A percentile compares a stretch with the other conserved stretches of the same genome.
These are phyloP conservation scores for Plecotus auritus DNA, from an alignment of 2,113 vertebrate genomes.

Conservation along the genomic window DNA sequence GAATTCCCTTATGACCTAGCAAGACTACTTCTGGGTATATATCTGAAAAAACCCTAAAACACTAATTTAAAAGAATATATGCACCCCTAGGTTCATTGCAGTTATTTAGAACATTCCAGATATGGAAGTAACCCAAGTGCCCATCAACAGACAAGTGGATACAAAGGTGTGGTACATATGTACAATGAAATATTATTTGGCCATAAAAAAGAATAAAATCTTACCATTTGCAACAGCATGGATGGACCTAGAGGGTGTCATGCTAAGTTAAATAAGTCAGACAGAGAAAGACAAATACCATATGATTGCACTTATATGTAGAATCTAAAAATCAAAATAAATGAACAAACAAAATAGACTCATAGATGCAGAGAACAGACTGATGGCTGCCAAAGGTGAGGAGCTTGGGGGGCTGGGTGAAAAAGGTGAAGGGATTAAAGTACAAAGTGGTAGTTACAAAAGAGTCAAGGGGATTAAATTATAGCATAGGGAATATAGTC, in stretches of 20 bases:
- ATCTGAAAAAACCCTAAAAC: not conserved
- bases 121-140: not conserved
- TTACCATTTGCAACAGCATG: not conserved
- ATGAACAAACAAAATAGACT: not conserved
- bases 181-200: not conserved
- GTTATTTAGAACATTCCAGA: not conserved
- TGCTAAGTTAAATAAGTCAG: not conserved
- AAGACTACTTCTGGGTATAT: not conserved
- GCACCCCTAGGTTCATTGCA: not conserved
- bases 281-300: not conserved
- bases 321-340: not conserved
- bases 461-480: not conserved
- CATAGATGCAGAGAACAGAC: not conserved
- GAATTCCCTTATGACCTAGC: not conserved
- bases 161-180: not conserved
- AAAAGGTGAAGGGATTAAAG: not conserved
- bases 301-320: not conserved
- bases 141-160: not conserved
- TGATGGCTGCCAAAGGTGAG: not conserved
- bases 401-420: not conserved
- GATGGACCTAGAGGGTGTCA: not conserved
- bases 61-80: not conserved
- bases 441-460: not conserved
- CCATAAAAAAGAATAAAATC: not conserved
- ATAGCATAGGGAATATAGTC: not conserved